Evolutionary conservation across 2,797 vertebrate genomes (phyloP), one percentile per base, ranked within the genome.

Genomic region (Danio choprae): DNA sequence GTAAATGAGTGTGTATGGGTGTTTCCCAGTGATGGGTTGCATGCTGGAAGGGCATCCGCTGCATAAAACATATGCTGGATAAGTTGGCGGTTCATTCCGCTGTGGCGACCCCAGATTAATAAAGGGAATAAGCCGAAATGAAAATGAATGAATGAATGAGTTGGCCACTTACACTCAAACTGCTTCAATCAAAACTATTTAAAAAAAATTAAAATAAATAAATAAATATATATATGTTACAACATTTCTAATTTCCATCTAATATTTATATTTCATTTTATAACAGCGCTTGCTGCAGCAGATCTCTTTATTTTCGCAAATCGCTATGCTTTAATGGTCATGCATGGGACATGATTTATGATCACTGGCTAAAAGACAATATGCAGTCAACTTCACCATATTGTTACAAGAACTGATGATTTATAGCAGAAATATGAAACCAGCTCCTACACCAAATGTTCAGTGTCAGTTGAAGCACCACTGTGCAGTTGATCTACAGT

Each of bases 381-480:
- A 77, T 60, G 22, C 29, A 69, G 62, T 72, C 51, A 12, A 48
- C 59, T 36, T 79, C 10, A 7, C 7, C 64, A 69, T 29, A 79
- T 73, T 65, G 48, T 81, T 77, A 79, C n/a, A 79, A 58, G 46
- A 65, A 71, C 60, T 71, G 43, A 78, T 58, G 70, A 77, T 64
- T 64, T 53, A 65, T 79, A 76, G 43, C 46, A 46, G 69, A 40
- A 44, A 50, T 72, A 67, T 58, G 68, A 81, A 75, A 75, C 74
- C 29, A n/a, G 70, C 20, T 59, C 68, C 44, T n/a, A 78, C 43
- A 41, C 64, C 46, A 72, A 72, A 62, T 77, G 22, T 55, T 76
- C 73, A 48, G 41, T 67, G 29, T 74, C 60, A 50, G 48, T 15
- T 41, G 20, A 43, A 84, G 74, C 46, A 70, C 53, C 48, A 74